Base-by-base conservation (phyloP, 2,888 invertebrate genomes). In the Conops quadrifasciatus region DNA sequence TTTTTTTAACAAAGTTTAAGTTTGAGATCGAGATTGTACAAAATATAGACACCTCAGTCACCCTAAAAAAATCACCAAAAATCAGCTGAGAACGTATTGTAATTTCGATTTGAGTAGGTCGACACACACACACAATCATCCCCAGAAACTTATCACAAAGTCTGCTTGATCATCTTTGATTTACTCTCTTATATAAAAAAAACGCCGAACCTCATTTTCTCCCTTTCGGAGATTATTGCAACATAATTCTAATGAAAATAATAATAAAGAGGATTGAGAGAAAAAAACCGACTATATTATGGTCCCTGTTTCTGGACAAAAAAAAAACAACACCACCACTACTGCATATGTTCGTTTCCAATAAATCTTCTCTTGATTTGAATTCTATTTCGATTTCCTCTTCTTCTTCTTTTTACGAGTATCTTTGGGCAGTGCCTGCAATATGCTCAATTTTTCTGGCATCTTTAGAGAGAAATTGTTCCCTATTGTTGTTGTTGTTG, bases 181-280 rank as follows among this genome's bases (percentile, higher is more conserved):
- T 36, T 36, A 36, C 9, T 36, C 9, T 36, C 36, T 36, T 7
- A 36, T 36, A 4, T 7, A 9, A 36, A 36, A 36, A 36, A 36
- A 36, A 7, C 36, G 4, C 36, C 9, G 9, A 36, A n/a, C n/a
- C n/a, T n/a, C 53, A 24, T n/a, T 53, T 58, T 58, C 24, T 15
- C 58, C 58, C 58, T 28, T 28, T 13, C 28, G 13, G 19, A 49
- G 30, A 47, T 65, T 66, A 53, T 47, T 53, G 15, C 56, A 11
- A 26, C 58, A 67, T 58, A 45, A 56, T 58, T 67, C 51, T 16
- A 36, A 66, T 53, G 66, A 66, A 67, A 67, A 58, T 58, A 67
- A 45, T 15, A 43, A 16, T 43, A 28, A 26, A 45, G 26, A 19
- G 58, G 56, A 67, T 56, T 66, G 43, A 30, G 43, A 26, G 43